Evolutionary conservation across 2,797 vertebrate species (phyloP).

Genomic region (Babyrousa celebensis): DNA sequence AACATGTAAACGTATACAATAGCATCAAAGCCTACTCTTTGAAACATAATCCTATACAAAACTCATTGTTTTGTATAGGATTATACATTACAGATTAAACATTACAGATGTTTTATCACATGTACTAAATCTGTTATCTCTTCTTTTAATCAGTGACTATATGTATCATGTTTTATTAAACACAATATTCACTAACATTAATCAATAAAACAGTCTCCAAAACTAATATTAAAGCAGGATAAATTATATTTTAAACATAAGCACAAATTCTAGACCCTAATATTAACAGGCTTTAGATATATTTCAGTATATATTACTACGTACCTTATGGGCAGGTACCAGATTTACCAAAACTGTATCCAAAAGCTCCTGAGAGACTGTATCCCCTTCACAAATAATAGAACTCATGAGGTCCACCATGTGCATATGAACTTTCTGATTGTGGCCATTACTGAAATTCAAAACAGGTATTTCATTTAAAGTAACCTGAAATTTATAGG

Average conservation of each 20-base stretch:
- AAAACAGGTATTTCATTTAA: slow-evolving; percentile 81
- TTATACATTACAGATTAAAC: background rate
- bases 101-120: slow-evolving; percentile 49
- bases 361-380: slow-evolving; percentile 98
- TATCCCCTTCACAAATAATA: slow-evolving; percentile 99
- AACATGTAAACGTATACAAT: background rate
- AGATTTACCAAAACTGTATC: slow-evolving; percentile 98
- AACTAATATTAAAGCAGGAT: slow-evolving; percentile 44
- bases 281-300: background rate
- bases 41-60: slow-evolving; percentile 55
- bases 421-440: slow-evolving; percentile 99
- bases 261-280: slow-evolving; percentile 11
- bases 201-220: slow-evolving; percentile 14
- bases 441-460: slow-evolving; percentile 97
- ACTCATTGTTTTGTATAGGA: background rate
- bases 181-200: slow-evolving; percentile 37
- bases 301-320: slow-evolving; percentile 23
- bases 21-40: background rate
- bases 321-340: slow-evolving; percentile 98
- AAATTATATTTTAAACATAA: slow-evolving; percentile 45
- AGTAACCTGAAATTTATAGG: slow-evolving; percentile 1
- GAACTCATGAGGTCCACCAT: slow-evolving; percentile 99
- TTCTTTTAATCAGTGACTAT: background rate
- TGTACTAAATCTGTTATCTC: background rate
- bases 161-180: background rate